Percentiles rank a stretch among this genome's conserved stretches.
Conservation (phyloP, 1,140 invertebrate species). For the Pachyrhynchus sulphureomaculatus region DNA sequence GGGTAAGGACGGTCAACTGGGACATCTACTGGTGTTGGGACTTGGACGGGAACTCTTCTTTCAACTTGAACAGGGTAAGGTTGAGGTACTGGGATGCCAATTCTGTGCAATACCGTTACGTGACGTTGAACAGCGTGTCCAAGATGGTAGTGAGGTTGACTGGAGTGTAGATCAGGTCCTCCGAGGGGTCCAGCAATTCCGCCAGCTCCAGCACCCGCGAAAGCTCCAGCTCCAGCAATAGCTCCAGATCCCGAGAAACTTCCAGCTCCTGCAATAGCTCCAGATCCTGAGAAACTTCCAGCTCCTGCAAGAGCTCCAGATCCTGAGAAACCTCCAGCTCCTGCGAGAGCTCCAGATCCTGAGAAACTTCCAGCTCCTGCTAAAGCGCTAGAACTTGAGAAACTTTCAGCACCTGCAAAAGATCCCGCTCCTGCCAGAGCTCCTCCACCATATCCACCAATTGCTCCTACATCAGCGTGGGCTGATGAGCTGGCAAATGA, state of each 20-base stretch:
- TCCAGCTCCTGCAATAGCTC: not conserved
- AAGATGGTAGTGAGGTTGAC: conserved; percentile 30
- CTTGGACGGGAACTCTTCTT: conserved; percentile 40
- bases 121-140: conserved; percentile 38
- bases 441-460: not conserved
- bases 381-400: not conserved
- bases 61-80: conserved; percentile 39
- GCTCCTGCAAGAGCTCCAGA: not conserved
- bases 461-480: conserved; percentile 6
- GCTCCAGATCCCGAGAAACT: conserved; percentile 2
- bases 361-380: not conserved
- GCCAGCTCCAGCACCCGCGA: conserved; percentile 7
- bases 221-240: not conserved
- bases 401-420: conserved; percentile 13
- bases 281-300: conserved; percentile 14
- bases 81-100: conserved; percentile 37
- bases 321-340: not conserved
- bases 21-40: conserved; percentile 44
- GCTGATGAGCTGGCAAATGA: conserved; percentile 8
- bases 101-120: conserved; percentile 38
- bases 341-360: not conserved
- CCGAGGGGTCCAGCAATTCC: conserved; percentile 11
- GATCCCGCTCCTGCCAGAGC: not conserved
- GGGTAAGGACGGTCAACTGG: conserved; percentile 49
- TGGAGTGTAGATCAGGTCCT: conserved; percentile 19